Base-by-base conservation (phyloP, 2,113 vertebrate genomes). In the Grammatotria lemairii region DNA sequence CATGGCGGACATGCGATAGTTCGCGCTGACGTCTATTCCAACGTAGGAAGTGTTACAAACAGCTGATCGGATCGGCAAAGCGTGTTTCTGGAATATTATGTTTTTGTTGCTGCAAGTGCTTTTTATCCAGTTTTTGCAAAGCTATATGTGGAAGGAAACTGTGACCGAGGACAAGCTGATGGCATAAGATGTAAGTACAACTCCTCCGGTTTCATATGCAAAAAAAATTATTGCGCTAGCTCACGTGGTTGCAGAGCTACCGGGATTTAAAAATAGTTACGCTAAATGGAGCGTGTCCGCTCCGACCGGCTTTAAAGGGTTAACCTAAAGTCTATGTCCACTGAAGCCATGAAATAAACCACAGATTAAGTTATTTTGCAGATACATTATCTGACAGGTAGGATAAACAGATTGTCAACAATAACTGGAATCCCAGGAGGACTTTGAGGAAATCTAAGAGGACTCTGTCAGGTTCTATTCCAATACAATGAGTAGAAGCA, bases 221-320 rank as follows among this genome's bases (percentile, higher is more conserved):
- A 33, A 33, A 33, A 7, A 7, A 33, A 8, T 33, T 3, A 33
- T 0, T 33, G 31, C 2, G 2, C 31, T 33, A 33, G 31, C 31
- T 1, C 31, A 33, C 31, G 7, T 33, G 31, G 7, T 33, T 33
- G 31, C 31, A 33, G 31, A 7, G 31, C 31, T 33, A 33, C 31
- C 2, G 7, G 31, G 31, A 33, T 33, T 33, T 33, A 33, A 33
- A 33, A 7, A 33, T 3, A 8, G 7, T 33, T 33, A 33, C 7
- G 31, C 31, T 0, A 33, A 33, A 33, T 0, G 1, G 31, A 33
- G 31, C 31, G 31, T 7, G 31, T 0, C 31, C 0, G 1, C 31
- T 33, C 31, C 0, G 7, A 33, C 7, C 31, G 31, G 31, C 2
- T 33, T 1, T 33, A 33, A 8, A 33, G 7, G 31, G 31, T 33